Conservation (phyloP, 2,113 vertebrate genomes). For the Cairina moschata region DNA sequence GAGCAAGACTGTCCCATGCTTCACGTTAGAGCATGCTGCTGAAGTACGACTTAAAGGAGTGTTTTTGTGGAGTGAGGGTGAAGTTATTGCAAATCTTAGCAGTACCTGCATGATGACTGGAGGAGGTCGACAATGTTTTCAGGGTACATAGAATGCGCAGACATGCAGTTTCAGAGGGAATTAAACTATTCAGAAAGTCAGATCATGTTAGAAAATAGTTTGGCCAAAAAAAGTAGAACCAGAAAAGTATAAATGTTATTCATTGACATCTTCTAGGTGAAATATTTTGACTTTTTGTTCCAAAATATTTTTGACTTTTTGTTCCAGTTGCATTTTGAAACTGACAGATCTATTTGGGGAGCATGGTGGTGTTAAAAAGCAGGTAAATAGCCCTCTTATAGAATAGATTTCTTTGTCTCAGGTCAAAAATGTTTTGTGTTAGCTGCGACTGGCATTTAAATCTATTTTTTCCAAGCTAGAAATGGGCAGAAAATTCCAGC, state of each 20-base stretch:
- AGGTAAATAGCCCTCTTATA: conserved; percentile 40
- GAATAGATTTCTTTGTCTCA: conserved; percentile 47
- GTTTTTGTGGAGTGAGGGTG: background rate
- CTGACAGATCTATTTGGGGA: conserved; percentile 26
- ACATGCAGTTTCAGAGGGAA: background rate
- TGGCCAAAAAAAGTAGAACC: conserved; percentile 20
- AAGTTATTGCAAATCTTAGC: background rate
- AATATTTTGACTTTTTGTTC: conserved; percentile 67
- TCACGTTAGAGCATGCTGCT: background rate
- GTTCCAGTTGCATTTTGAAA: conserved; percentile 39
- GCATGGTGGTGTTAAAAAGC: background rate
- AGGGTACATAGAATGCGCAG: background rate
- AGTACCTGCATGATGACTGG: background rate
- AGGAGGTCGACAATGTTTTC: background rate
- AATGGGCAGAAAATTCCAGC: background rate
- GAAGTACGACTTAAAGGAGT: background rate
- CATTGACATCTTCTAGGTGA: conserved; percentile 57
- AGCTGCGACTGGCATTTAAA: conserved; percentile 60
- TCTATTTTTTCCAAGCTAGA: conserved; percentile 41
- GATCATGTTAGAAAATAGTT: conserved; percentile 4
- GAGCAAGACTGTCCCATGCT: background rate
- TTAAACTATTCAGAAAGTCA: conserved; percentile 20
- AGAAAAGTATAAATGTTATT: conserved; percentile 56
- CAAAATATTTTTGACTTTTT: conserved; percentile 12
- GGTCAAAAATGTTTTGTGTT: conserved; percentile 51